Evolutionary conservation across 2,113 vertebrate genomes (phyloP), one percentile per base, ranked within the genome.

Genomic region (Numenius arquata): DNA sequence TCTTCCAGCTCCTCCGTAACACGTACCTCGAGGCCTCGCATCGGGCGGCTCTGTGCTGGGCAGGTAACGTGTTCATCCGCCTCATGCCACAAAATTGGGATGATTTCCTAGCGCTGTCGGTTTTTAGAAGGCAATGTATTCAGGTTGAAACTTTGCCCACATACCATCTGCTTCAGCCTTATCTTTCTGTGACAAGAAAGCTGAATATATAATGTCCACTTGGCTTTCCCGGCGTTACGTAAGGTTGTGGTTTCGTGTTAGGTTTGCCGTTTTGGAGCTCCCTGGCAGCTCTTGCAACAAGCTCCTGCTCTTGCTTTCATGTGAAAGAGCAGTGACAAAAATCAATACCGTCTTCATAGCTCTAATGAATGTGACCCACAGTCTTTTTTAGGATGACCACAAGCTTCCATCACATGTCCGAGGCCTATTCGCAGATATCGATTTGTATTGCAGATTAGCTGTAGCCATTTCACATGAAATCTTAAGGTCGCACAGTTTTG

Each of bases 91-190:
- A 12, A 22, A 96, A 50, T 8, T 2, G 14, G 71, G 65, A 47
- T 82, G 52, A 68, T 93, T 85, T 77, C 76, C 32, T 73, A 53
- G 40, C 21, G 3, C 87, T 36, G 4, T 20, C 80, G 74, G 20
- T 52, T 94, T 95, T 91, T 68, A 90, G 75, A 89, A 85, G 62
- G 93, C 74, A 94, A 70, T 86, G 34, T 91, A 85, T 96, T 93
- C 96, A 75, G 77, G 85, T 85, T 97, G 96, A 96, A 96, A 88
- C 74, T 89, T 89, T 96, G 88, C 92, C 93, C 70, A 82, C 91
- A 63, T 89, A 63, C 88, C 94, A 93, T 95, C 93, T 94, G 96
- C 75, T 67, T 88, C 83, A 92, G 80, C 78, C 86, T 94, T 72
- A 40, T 93, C 86, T 76, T 74, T 55, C 75, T 84, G 40, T 82